Conservation (phyloP, 2,797 vertebrate genomes). For the Mormyrus proboscirostris region DNA sequence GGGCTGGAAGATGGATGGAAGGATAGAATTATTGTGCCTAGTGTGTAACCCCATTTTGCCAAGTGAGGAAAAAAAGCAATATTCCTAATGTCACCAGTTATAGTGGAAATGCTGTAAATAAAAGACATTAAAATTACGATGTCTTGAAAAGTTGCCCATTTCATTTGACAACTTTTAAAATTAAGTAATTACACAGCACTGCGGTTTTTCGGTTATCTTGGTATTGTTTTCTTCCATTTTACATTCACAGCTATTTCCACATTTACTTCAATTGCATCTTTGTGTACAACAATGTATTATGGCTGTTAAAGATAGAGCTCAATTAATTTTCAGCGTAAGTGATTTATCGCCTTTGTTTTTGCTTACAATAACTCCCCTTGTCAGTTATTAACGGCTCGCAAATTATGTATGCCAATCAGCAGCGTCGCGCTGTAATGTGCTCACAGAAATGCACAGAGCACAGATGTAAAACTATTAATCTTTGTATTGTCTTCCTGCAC, state of each 20-base stretch:
- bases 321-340: background rate
- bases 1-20: background rate
- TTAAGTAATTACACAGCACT: background rate
- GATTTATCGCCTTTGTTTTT: background rate
- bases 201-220: background rate
- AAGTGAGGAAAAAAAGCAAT: background rate
- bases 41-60: background rate
- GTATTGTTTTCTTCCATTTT: background rate
- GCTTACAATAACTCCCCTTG: background rate
- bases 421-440: background rate
- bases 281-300: background rate
- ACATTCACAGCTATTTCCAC: background rate
- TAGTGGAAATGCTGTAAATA: background rate
- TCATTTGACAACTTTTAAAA: background rate
- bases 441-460: background rate
- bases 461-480: background rate
- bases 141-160: background rate
- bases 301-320: background rate
- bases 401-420: constrained; percentile 7
- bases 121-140: background rate
- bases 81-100: background rate
- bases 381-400: background rate
- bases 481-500: background rate
- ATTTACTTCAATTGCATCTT: constrained; percentile 1
- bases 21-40: background rate